Evolutionary conservation across 2,888 invertebrate species (phyloP).

Genomic region (Drosophila lutescens): DNA sequence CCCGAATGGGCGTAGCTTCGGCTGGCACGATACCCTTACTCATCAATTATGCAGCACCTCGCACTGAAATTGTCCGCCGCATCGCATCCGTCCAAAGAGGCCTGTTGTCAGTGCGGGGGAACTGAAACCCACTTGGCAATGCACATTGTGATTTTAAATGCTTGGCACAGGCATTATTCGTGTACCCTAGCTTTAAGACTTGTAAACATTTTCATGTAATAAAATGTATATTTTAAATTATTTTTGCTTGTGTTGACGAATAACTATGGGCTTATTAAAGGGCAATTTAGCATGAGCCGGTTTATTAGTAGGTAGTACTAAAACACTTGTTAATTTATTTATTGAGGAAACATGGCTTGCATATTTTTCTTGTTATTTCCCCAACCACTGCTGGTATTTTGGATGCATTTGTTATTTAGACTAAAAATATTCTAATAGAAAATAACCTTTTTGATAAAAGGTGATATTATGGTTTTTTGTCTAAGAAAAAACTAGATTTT

Average conservation of each 20-base stretch:
- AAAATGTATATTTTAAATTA: constrained; percentile 2
- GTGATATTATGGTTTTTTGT: too few relatives aligned
- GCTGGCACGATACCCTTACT: constrained; percentile 23
- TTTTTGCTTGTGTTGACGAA: background rate
- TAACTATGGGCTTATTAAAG: background rate
- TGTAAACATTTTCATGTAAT: constrained; percentile 22
- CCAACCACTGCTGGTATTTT: too few relatives aligned
- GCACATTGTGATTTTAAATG: constrained; percentile 48
- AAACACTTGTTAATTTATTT: background rate
- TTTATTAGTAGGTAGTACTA: background rate
- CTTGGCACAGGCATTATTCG: constrained; percentile 22
- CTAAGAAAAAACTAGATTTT: too few relatives aligned
- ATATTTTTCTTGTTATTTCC: too few relatives aligned
- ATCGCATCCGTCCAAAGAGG: constrained; percentile 18
- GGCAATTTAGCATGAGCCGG: background rate
- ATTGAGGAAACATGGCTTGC: too few relatives aligned
- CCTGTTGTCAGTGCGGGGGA: constrained; percentile 1
- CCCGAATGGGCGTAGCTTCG: constrained; percentile 23
- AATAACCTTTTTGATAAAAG: too few relatives aligned
- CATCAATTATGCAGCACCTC: constrained; percentile 57
- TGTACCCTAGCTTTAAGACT: constrained; percentile 21
- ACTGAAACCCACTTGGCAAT: constrained; percentile 9
- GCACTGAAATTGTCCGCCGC: constrained; percentile 21
- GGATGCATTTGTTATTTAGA: too few relatives aligned
- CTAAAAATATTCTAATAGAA: too few relatives aligned